Evolutionary conservation across 2,113 vertebrate genomes (phyloP).

Genomic region (pig (Sus scrofa)): T2T-Sscrofa CM000815.6:118198501-118199000

Average conservation of each 20-base stretch:
- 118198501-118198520: not conserved
- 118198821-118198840: not conserved
- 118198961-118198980: not conserved
- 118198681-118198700: conserved; percentile 75
- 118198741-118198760: conserved; percentile 57
- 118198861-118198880: not conserved
- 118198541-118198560: not conserved
- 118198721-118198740: conserved; percentile 56
- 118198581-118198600: not conserved
- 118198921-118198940: not conserved
- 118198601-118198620: conserved; percentile 34
- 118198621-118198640: not conserved
- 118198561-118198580: conserved; percentile 14
- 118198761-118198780: conserved; percentile 26
- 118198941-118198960: not conserved
- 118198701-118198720: conserved; percentile 68
- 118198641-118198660: conserved; percentile 41
- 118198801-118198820: conserved; percentile 35
- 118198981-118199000: not conserved
- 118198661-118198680: conserved; percentile 66
- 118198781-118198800: conserved; percentile 27
- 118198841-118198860: not conserved
- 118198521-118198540: not conserved
- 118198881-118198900: not conserved
- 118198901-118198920: not conserved